phyloP scores from a whole-genome alignment of 2,113 vertebrate species.

The Ovis canadensis region DNA sequence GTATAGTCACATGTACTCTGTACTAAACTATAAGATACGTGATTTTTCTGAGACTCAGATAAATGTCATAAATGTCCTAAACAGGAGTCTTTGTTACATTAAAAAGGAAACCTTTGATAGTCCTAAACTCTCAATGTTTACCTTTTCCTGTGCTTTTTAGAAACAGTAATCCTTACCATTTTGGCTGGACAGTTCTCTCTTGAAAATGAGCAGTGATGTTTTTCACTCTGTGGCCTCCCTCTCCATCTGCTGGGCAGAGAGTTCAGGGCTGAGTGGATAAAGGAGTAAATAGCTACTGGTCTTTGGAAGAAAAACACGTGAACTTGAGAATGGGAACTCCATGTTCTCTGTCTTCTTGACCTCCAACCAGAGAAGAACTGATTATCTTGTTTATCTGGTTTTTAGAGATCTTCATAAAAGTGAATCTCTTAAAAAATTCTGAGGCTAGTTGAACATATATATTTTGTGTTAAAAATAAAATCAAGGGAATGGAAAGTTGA shows the following conservation, averaged over 20 bases:
- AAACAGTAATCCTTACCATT: background rate
- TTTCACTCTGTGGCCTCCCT: background rate
- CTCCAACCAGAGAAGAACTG: background rate
- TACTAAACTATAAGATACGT: background rate
- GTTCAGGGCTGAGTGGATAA: background rate
- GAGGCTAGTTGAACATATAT: background rate
- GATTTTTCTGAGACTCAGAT: background rate
- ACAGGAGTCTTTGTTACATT: background rate
- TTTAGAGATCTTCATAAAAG: background rate
- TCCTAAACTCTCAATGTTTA: background rate
- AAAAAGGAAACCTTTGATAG: background rate
- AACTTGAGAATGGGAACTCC: background rate
- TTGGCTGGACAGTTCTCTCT: background rate
- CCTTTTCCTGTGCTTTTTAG: background rate
- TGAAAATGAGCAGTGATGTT: background rate
- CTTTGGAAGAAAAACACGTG: background rate
- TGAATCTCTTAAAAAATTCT: background rate
- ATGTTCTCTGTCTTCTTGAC: background rate
- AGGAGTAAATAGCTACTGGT: background rate
- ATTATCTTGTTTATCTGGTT: background rate
- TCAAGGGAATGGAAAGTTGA: background rate
- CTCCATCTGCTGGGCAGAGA: background rate
- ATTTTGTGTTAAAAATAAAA: slow-evolving; percentile 15
- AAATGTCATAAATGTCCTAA: background rate
- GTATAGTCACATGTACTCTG: background rate